Conservation (phyloP, 1,140 invertebrate species). For the Cyclargus thomasi region DNA sequence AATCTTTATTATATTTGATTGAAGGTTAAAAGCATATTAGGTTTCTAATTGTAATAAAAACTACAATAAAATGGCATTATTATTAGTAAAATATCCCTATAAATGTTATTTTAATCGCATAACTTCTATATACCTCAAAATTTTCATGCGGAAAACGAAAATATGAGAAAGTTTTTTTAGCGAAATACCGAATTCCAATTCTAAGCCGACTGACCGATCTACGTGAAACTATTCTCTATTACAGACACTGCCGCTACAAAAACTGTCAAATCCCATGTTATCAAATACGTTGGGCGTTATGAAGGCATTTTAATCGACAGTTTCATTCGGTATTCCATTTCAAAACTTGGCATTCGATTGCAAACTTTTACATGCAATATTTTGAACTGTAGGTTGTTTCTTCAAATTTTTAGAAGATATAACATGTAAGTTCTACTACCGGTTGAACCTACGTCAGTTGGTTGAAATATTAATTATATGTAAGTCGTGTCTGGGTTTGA, state of each 20-base stretch:
- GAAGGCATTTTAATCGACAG: slow-evolving; percentile 15
- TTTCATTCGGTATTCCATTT: slow-evolving; percentile 9
- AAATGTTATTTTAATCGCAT: too few relatives aligned
- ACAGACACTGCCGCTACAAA: slow-evolving; percentile 4
- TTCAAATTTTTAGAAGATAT: too few relatives aligned
- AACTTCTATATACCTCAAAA: too few relatives aligned
- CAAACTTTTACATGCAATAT: slow-evolving; percentile 1
- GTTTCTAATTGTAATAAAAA: too few relatives aligned
- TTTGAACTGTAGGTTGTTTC: background rate
- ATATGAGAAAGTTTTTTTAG: slow-evolving; percentile 8
- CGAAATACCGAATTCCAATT: slow-evolving; percentile 10
- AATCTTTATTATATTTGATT: too few relatives aligned
- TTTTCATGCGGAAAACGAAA: background rate
- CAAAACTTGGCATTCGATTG: background rate
- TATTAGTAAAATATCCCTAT: too few relatives aligned
- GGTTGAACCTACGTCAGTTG: too few relatives aligned
- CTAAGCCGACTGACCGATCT: slow-evolving; percentile 10
- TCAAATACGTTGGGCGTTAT: slow-evolving; percentile 12
- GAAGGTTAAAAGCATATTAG: too few relatives aligned
- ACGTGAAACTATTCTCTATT: slow-evolving; percentile 8
- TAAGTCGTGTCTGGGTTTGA: too few relatives aligned
- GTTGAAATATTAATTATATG: too few relatives aligned
- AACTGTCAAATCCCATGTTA: slow-evolving; percentile 14
- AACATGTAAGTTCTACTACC: too few relatives aligned
- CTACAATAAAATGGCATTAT: too few relatives aligned